These are phyloP conservation scores for Drosophila punjabiensis DNA, from an alignment of 1,140 invertebrate genomes.

Conservation along the genomic window DNA sequence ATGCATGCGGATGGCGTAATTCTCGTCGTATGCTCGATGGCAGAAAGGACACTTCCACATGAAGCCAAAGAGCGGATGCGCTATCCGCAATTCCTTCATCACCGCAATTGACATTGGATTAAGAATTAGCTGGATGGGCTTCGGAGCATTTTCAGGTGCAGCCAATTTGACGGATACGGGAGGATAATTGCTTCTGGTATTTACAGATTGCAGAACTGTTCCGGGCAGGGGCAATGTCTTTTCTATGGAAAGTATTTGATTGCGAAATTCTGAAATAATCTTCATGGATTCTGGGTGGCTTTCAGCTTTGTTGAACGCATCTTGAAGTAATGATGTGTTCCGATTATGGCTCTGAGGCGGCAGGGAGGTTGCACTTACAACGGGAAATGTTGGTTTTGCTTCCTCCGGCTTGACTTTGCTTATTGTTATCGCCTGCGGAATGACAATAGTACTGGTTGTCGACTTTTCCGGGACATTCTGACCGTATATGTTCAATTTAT, in stretches of 20 bases:
- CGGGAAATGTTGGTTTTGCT: not conserved
- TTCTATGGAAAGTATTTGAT: conserved; percentile 70
- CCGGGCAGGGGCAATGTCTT: conserved; percentile 62
- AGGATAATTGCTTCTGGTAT: not conserved
- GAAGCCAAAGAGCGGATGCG: conserved; percentile 43
- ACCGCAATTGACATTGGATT: not conserved
- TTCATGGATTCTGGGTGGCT: conserved; percentile 66
- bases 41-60: conserved; percentile 58
- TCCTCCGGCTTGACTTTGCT: not conserved
- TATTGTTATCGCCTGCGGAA: conserved; percentile 26
- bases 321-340: conserved; percentile 15
- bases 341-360: conserved; percentile 11
- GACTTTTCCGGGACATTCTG: conserved; percentile 1
- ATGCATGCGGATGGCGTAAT: conserved; percentile 47
- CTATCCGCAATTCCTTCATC: conserved; percentile 21
- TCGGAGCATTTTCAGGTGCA: not conserved
- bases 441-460: not conserved
- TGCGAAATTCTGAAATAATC: conserved; percentile 67
- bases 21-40: conserved; percentile 30
- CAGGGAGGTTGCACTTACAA: too few relatives aligned
- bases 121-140: conserved; percentile 13
- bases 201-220: conserved; percentile 54
- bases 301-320: conserved; percentile 50
- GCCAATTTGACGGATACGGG: not conserved
- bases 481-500: not conserved